Conservation (phyloP, 2,888 invertebrate genomes). For the Macaria liturata region DNA sequence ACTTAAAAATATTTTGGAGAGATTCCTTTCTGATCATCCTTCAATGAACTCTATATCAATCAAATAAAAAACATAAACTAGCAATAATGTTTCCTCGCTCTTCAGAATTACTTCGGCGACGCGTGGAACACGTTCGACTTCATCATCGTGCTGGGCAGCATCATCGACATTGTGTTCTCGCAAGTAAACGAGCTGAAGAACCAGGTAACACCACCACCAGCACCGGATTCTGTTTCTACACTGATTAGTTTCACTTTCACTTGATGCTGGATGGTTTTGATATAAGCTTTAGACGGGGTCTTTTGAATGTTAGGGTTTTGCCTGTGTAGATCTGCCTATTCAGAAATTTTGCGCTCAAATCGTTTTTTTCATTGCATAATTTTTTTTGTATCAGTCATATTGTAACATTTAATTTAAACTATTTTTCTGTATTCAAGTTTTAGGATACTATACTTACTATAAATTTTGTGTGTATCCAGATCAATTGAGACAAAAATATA, state of each 20-base stretch:
- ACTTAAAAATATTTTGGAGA: no score
- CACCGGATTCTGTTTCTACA: constrained; percentile 33
- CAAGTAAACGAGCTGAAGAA: constrained; percentile 95
- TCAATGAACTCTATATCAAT: neutral
- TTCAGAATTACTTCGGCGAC: constrained; percentile 97
- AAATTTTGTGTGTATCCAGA: neutral
- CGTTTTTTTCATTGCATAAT: no score
- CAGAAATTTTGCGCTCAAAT: no score
- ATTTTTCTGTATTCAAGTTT: no score
- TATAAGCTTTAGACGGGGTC: no score
- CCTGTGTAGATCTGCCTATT: no score
- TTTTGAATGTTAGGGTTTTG: no score
- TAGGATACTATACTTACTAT: no score
- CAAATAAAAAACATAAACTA: no score
- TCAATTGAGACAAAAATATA: neutral
- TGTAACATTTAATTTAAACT: no score
- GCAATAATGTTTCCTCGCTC: no score
- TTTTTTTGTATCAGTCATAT: no score
- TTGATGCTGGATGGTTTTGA: constrained; percentile 31
- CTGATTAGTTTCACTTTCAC: constrained; percentile 29
- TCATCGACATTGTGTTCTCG: constrained; percentile 98
- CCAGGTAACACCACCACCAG: constrained; percentile 63
- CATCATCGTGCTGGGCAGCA: constrained; percentile 97
- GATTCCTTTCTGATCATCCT: neutral
- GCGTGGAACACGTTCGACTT: constrained; percentile 99